Conservation (phyloP, 1,140 invertebrate species). For the Cephus cinctus region DNA sequence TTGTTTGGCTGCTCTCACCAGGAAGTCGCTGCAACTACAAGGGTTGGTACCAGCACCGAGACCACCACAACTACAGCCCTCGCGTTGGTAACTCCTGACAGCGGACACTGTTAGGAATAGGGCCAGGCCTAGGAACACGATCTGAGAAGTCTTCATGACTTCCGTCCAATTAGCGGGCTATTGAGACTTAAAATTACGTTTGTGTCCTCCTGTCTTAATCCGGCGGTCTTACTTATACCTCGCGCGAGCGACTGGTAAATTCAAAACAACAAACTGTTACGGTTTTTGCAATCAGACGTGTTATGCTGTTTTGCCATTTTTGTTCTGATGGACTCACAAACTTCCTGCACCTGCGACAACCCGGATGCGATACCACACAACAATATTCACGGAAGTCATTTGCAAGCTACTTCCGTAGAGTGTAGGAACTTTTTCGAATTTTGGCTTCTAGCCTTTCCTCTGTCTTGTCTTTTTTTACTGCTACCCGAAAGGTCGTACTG, state of each 20-base stretch:
- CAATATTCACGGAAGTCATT: no score
- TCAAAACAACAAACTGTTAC: no score
- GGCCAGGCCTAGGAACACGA: conserved; percentile 2
- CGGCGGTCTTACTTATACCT: background rate
- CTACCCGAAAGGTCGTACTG: no score
- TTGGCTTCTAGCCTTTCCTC: no score
- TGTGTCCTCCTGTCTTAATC: conserved; percentile 1
- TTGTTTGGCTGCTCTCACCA: conserved; percentile 23
- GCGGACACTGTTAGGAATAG: background rate
- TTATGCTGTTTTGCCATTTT: no score
- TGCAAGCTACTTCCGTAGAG: no score
- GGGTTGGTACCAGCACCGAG: conserved; percentile 13
- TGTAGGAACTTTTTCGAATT: no score
- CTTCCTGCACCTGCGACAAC: no score
- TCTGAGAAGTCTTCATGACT: conserved; percentile 4
- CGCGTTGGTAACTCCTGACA: background rate
- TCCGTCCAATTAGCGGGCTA: background rate
- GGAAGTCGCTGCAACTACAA: conserved; percentile 14
- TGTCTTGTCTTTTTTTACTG: no score
- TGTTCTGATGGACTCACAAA: no score
- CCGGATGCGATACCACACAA: no score
- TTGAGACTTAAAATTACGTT: background rate
- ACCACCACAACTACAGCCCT: background rate
- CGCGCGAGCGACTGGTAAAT: background rate
- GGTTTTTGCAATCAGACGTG: no score